Evolutionary conservation across 2,888 invertebrate species (phyloP).

Genomic region (Cenopis cana): DNA sequence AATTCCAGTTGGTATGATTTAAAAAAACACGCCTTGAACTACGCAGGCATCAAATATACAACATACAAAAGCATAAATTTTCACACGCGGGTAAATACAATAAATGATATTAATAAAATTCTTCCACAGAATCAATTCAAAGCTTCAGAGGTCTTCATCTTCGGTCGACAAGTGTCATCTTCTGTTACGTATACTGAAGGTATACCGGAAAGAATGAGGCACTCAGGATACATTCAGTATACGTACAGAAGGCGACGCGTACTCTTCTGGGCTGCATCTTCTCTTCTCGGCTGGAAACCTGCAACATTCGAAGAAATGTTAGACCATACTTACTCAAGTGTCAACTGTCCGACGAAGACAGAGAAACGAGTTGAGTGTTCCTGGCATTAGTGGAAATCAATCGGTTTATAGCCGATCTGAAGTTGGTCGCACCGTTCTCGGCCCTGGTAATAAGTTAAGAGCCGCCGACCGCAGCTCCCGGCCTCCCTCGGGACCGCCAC

Average conservation of each 20-base stretch:
- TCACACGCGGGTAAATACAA: neutral
- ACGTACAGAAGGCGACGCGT: slow-evolving; percentile 97
- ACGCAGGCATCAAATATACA: neutral
- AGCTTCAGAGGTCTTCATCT: slow-evolving; percentile 51
- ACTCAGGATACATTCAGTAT: slow-evolving; percentile 99
- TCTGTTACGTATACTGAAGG: slow-evolving; percentile 99
- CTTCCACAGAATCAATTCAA: slow-evolving; percentile 24
- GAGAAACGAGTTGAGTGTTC: neutral
- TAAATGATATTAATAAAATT: slow-evolving; percentile 6
- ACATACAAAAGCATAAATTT: no score
- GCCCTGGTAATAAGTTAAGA: slow-evolving; percentile 75
- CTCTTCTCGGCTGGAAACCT: slow-evolving; percentile 57
- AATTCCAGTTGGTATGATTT: neutral
- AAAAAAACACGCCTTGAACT: no score
- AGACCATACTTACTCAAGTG: slow-evolving; percentile 31
- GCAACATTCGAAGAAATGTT: slow-evolving; percentile 53
- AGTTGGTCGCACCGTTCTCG: slow-evolving; percentile 63
- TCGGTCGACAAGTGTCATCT: slow-evolving; percentile 92
- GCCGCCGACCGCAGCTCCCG: slow-evolving; percentile 68
- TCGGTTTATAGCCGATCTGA: slow-evolving; percentile 58
- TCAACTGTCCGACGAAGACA: neutral
- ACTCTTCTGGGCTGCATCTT: slow-evolving; percentile 69
- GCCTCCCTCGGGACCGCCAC: slow-evolving; percentile 72
- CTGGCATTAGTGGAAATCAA: slow-evolving; percentile 27
- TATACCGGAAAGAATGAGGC: slow-evolving; percentile 98